These are phyloP conservation scores for Trichosurus vulpecula DNA, from an alignment of 2,797 vertebrate genomes.

Conservation along the genomic window DNA sequence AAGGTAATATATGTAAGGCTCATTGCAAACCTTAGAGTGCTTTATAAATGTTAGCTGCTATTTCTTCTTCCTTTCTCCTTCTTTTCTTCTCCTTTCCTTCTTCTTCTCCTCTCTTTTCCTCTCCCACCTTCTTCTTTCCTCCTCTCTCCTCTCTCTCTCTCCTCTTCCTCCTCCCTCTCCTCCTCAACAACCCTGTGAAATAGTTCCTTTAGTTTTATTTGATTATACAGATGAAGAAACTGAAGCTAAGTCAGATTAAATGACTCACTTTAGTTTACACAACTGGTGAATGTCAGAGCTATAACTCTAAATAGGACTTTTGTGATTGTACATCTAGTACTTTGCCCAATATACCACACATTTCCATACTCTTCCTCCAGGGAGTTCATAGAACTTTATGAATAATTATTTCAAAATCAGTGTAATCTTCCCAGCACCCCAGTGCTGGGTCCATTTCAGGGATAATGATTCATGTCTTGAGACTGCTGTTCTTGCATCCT, in stretches of 20 bases:
- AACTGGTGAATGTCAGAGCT: not conserved
- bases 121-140: not conserved
- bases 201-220: not conserved
- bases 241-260: not conserved
- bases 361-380: not conserved
- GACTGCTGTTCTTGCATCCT: not conserved
- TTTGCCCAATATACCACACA: not conserved
- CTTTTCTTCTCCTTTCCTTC: not conserved
- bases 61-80: not conserved
- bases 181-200: not conserved
- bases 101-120: not conserved
- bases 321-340: not conserved
- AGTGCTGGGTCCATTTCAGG: conserved; percentile 16
- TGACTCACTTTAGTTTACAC: not conserved
- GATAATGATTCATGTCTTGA: not conserved
- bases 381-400: not conserved
- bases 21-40: not conserved
- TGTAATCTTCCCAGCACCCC: not conserved
- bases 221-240: not conserved
- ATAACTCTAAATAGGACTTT: not conserved
- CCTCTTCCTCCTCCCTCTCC: not conserved
- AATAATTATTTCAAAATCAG: conserved; percentile 7
- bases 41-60: not conserved
- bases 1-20: not conserved
- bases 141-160: not conserved